phyloP scores from a whole-genome alignment of 2,888 invertebrate species.

The Dioctria linearis region DNA sequence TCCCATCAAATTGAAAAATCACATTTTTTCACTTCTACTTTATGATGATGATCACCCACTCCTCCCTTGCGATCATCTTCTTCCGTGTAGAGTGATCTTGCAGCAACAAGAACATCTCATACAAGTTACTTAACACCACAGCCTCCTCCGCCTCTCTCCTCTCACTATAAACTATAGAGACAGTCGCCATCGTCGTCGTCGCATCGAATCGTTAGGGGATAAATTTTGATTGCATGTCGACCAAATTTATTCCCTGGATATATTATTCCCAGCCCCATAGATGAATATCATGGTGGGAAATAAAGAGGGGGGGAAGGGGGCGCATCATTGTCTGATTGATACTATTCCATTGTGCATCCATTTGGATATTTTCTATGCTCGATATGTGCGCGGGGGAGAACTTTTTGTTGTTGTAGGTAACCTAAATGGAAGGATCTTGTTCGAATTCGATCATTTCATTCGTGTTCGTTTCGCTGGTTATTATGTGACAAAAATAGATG shows the following conservation, averaged over 20 bases:
- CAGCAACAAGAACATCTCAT: too few species aligned
- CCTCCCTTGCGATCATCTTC: constrained; percentile 2
- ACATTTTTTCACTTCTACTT: constrained; percentile 39
- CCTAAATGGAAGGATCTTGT: constrained; percentile 2
- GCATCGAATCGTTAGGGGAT: background rate
- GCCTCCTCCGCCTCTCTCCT: background rate
- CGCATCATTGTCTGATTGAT: constrained; percentile 28
- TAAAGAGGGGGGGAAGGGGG: too few species aligned
- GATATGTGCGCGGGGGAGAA: too few species aligned
- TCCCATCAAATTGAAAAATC: constrained; percentile 51
- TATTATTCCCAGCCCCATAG: background rate
- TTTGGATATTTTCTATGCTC: too few species aligned
- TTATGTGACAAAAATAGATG: constrained; percentile 53
- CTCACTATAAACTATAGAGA: background rate
- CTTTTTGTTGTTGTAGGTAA: background rate
- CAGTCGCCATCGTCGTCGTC: too few species aligned
- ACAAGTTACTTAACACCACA: too few species aligned
- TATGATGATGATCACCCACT: constrained; percentile 21
- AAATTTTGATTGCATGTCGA: background rate
- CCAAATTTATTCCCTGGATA: background rate
- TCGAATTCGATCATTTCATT: constrained; percentile 5
- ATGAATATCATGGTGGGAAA: background rate
- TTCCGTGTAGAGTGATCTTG: too few species aligned
- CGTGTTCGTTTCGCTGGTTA: constrained; percentile 4
- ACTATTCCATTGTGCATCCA: background rate